A percentile compares a stretch with the other conserved stretches of the same genome.
These are phyloP conservation scores for Nycticebus coucang DNA, from an alignment of 2,113 vertebrate genomes.

Conservation along the genomic window DNA sequence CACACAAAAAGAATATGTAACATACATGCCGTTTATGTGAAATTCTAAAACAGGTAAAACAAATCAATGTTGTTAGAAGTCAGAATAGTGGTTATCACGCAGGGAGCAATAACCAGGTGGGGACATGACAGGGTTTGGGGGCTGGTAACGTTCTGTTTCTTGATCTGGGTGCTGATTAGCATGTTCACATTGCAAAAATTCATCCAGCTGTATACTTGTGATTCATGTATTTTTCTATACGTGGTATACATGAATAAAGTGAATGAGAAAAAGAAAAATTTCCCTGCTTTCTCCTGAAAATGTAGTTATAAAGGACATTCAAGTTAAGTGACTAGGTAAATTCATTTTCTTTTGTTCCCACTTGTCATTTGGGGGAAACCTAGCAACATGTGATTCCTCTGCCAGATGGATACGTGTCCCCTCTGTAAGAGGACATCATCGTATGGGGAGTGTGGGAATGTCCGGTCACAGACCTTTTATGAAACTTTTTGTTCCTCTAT, in stretches of 20 bases:
- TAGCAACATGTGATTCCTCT: background rate
- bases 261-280: conserved; percentile 14
- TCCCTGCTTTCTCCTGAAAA: conserved; percentile 39
- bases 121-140: background rate
- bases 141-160: conserved; percentile 23
- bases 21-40: background rate
- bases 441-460: background rate
- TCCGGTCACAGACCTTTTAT: background rate
- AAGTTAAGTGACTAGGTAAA: background rate
- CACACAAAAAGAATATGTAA: conserved; percentile 10
- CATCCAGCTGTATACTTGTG: conserved; percentile 8
- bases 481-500: background rate
- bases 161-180: conserved; percentile 18
- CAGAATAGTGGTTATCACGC: conserved; percentile 3
- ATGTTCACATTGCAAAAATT: conserved; percentile 50
- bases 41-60: conserved; percentile 52
- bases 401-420: background rate
- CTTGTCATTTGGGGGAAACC: background rate
- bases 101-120: background rate
- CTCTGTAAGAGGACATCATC: background rate
- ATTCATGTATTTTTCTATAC: conserved; percentile 36
- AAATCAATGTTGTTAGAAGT: conserved; percentile 3
- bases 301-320: background rate
- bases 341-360: background rate
- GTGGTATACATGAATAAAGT: conserved; percentile 4